Conservation (phyloP, 2,888 invertebrate species). For the Melangyna quadrimaculata region DNA sequence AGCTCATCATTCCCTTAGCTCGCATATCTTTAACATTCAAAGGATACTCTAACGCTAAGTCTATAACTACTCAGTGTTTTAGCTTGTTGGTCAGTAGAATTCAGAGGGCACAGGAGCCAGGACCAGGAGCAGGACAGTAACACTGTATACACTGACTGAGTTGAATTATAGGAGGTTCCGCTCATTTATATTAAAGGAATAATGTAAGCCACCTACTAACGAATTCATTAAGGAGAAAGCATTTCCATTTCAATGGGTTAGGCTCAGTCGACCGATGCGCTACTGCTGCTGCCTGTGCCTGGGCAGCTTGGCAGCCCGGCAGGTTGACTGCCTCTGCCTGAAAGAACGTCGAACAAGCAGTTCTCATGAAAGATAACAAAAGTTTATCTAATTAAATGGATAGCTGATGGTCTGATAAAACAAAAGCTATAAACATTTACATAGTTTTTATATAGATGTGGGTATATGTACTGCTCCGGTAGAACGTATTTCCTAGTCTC, state of each 20-base stretch:
- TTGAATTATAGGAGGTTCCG: constrained; percentile 53
- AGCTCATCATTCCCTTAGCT: constrained; percentile 1
- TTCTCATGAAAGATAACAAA: constrained; percentile 43
- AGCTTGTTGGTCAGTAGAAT: background rate
- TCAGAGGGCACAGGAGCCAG: no score
- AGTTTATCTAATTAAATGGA: constrained; percentile 69
- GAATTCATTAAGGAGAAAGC: constrained; percentile 68
- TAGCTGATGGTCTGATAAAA: constrained; percentile 57
- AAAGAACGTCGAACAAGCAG: constrained; percentile 8
- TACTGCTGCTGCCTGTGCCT: background rate
- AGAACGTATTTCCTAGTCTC: background rate
- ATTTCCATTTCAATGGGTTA: constrained; percentile 67
- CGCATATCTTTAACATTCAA: background rate
- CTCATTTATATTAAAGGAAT: constrained; percentile 69
- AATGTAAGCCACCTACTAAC: constrained; percentile 69
- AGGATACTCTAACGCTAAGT: background rate
- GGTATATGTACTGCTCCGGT: background rate
- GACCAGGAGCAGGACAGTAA: background rate
- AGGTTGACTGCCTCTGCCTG: background rate
- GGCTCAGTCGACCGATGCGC: constrained; percentile 3
- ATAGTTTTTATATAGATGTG: background rate
- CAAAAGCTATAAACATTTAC: background rate
- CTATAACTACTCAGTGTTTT: background rate
- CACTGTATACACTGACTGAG: constrained; percentile 22
- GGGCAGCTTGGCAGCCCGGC: background rate